phyloP scores from a whole-genome alignment of 2,113 vertebrate species.

The Myotis lucifugus region DNA sequence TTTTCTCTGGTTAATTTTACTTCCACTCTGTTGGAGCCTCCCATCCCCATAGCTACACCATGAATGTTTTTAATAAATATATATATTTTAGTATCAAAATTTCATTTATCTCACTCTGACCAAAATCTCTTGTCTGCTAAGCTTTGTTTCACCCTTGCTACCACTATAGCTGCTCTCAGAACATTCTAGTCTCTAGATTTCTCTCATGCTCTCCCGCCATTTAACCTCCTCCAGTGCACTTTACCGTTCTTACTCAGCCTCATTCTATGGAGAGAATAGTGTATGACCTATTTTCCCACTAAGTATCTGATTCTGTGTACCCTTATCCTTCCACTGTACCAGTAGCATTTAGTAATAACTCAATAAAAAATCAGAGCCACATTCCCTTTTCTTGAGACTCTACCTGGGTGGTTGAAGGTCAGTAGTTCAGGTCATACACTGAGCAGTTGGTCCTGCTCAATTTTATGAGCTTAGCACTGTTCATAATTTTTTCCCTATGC shows the following conservation, averaged over 20 bases:
- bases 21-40: neutral
- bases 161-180: neutral
- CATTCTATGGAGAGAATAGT: neutral
- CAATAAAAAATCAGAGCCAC: neutral
- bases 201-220: neutral
- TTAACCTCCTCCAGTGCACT: neutral
- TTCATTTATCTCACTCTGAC: neutral
- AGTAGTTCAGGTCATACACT: neutral
- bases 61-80: neutral
- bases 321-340: neutral
- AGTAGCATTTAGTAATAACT: neutral
- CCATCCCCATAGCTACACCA: neutral
- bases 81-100: neutral
- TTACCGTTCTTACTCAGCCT: neutral
- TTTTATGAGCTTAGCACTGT: neutral
- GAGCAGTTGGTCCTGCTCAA: neutral
- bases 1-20: neutral
- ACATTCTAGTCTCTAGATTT: neutral
- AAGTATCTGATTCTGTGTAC: neutral
- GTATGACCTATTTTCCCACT: neutral
- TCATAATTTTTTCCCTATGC: neutral
- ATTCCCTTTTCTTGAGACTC: neutral
- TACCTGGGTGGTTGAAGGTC: neutral
- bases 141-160: neutral
- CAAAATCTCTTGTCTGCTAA: neutral